A percentile compares a stretch with the other conserved stretches of the same genome.
phyloP scores from a whole-genome alignment of 1,140 invertebrate genomes.

The Cylas formicarius region DNA sequence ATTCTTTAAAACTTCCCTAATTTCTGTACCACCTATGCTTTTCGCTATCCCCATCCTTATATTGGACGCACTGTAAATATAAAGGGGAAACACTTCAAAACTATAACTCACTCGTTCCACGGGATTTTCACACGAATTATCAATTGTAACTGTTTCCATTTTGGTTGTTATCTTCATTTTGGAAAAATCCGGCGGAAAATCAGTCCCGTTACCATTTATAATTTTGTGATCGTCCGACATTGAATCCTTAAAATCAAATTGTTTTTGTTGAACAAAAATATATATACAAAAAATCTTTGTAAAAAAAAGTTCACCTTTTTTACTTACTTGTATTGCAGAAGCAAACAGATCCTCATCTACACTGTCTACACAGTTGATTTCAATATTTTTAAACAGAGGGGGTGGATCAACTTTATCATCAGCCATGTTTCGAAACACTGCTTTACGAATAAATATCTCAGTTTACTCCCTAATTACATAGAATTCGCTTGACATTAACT shows the following conservation, averaged over 20 bases:
- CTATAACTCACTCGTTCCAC: too few relatives aligned
- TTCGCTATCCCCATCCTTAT: too few relatives aligned
- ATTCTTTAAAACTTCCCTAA: too few relatives aligned
- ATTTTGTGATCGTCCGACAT: conserved; percentile 15
- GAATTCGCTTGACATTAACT: too few relatives aligned
- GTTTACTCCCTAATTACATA: too few relatives aligned
- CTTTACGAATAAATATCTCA: too few relatives aligned
- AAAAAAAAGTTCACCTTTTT: conserved; percentile 21
- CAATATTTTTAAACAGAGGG: conserved; percentile 62
- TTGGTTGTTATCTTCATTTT: conserved; percentile 38
- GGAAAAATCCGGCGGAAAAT: conserved; percentile 23
- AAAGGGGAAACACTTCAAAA: too few relatives aligned
- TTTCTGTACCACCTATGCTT: too few relatives aligned
- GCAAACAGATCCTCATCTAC: conserved; percentile 71
- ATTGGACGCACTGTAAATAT: too few relatives aligned
- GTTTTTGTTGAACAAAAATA: background rate
- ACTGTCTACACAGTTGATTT: conserved; percentile 54
- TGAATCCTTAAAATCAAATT: conserved; percentile 10
- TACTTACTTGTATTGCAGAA: conserved; percentile 72
- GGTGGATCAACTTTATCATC: conserved; percentile 54
- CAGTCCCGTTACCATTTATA: conserved; percentile 27
- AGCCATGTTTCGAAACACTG: conserved; percentile 61
- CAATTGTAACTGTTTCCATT: conserved; percentile 47
- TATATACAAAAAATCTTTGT: background rate
- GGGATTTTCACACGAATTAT: too few relatives aligned